Base-by-base conservation (phyloP, 2,113 vertebrate genomes). In the Prunella himalayana region DNA sequence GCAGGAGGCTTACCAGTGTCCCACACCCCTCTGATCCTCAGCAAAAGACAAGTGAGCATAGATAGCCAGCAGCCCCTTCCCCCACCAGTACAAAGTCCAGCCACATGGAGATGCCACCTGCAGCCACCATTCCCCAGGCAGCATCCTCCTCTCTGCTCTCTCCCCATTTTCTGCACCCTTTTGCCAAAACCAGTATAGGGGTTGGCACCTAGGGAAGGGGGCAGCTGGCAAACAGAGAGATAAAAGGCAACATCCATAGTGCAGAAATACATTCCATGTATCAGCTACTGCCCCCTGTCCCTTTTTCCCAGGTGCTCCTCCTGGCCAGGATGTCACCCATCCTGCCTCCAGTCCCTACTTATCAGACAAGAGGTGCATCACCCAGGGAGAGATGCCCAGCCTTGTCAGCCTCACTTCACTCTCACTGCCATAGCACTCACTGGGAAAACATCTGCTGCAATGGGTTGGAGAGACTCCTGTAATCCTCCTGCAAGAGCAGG, bases 401-500 rank as follows among this genome's bases (percentile, higher is more conserved):
- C 21, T 56, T 0, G 0, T 13, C 3, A 7, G 75, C 22, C 41
- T 21, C 1, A 6, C n/a, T 71, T 72, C 1, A 2, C 44, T 59
- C 27, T 69, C 23, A 10, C 37, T 23, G 19, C 54, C 50, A 49
- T 41, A 59, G 35, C 4, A 15, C 54, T 56, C 50, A 11, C n/a
- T 15, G 17, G n/a, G 27, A 44, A 88, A 60, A 64, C 11, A 65
- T 15, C 42, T 59, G 31, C 57, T 82, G 42, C 70, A 53, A 15
- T 0, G 8, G 41, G 10, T 24, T 12, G 1, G 23, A 79, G 73
- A 42, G 24, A 68, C 35, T 51, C 75, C 10, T 3, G 5, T 28
- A 69, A 63, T 42, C 33, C 0, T 2, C 45, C 23, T 70, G 50
- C 41, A 69, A 41, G 18, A 37, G 47, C 30, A 45, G 39, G 50